phyloP scores from a whole-genome alignment of 1,140 invertebrate species.

The Bombus superbus region DNA sequence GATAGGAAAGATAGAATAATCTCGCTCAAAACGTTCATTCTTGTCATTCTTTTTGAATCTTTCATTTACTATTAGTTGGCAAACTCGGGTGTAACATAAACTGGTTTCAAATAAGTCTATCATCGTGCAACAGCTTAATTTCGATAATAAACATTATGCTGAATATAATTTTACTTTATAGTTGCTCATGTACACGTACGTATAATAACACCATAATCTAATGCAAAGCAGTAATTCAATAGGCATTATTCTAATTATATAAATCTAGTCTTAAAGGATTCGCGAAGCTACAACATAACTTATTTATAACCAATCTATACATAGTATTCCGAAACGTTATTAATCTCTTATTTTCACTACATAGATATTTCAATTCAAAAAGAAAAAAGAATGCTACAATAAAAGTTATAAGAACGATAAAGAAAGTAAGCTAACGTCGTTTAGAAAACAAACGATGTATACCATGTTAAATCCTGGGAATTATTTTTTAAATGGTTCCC shows the following conservation, averaged over 20 bases:
- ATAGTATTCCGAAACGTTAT: no score
- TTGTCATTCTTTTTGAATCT: not conserved
- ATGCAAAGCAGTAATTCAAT: not conserved
- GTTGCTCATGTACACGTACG: not conserved
- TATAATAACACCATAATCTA: not conserved
- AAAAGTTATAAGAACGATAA: no score
- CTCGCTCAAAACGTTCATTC: not conserved
- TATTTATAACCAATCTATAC: not conserved
- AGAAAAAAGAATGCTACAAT: not conserved
- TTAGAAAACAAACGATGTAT: not conserved
- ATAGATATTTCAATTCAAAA: not conserved
- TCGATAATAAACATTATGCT: not conserved
- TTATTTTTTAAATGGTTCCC: not conserved
- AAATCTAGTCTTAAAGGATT: not conserved
- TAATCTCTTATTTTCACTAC: not conserved
- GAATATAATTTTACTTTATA: not conserved
- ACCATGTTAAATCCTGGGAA: not conserved
- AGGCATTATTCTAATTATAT: not conserved
- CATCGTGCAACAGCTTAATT: slow-evolving; percentile 1
- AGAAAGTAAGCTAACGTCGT: not conserved
- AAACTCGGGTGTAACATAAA: not conserved
- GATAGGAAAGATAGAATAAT: not conserved
- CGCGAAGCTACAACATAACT: not conserved
- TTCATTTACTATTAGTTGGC: not conserved
- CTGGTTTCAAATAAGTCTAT: slow-evolving; percentile 16